Percentiles rank a stretch among this genome's conserved stretches.
Evolutionary conservation across 2,888 invertebrate species (phyloP).

Genomic region (Disparrhopalites patrizii): DNA sequence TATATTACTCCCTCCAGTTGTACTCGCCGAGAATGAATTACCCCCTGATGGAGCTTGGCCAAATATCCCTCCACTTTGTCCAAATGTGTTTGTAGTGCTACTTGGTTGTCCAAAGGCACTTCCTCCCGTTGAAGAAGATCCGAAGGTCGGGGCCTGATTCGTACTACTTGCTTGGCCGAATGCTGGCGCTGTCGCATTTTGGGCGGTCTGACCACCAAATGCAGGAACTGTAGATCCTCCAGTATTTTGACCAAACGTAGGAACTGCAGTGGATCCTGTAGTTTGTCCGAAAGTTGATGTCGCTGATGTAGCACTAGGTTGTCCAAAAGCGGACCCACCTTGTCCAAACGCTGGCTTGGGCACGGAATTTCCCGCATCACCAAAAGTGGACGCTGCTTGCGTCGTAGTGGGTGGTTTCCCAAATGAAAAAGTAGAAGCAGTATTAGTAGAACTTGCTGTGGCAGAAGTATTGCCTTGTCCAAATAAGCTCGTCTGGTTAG

Average conservation of each 20-base stretch:
- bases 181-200: not conserved
- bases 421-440: not conserved
- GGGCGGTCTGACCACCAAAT: not conserved
- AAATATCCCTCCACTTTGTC: constrained; percentile 11
- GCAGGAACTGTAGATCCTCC: not conserved
- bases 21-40: no score
- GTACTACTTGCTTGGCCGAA: constrained; percentile 2
- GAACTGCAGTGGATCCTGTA: not conserved
- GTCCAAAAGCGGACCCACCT: not conserved
- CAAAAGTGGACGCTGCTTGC: not conserved
- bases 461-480: constrained; percentile 2
- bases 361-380: not conserved
- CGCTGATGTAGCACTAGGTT: not conserved
- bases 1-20: not conserved
- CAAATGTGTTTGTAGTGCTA: constrained; percentile 12
- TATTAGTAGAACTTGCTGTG: not conserved
- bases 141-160: not conserved
- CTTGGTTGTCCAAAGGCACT: constrained; percentile 14
- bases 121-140: not conserved
- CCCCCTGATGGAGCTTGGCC: not conserved
- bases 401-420: not conserved
- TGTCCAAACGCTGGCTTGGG: not conserved
- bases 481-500: no score
- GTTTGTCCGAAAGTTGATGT: constrained; percentile 6
- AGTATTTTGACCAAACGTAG: constrained; percentile 18